Percentiles rank a stretch among this genome's conserved stretches.
phyloP scores from a whole-genome alignment of 1,140 invertebrate genomes.

The Megalonaias nervosa region DNA sequence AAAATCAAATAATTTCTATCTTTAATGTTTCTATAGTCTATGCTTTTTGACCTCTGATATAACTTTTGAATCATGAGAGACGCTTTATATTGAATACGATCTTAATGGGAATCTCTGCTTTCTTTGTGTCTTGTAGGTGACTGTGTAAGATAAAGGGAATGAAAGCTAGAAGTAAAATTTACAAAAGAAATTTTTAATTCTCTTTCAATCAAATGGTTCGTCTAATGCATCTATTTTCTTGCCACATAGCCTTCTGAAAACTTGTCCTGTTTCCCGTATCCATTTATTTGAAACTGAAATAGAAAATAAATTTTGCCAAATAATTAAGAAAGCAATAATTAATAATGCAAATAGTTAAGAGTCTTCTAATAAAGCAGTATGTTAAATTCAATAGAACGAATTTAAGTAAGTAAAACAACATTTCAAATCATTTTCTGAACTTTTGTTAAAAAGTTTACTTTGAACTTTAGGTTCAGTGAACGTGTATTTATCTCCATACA shows the following conservation, averaged over 20 bases:
- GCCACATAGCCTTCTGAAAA: conserved; percentile 56
- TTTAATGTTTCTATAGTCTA: too few species aligned
- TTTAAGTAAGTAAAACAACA: background rate
- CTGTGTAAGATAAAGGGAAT: too few species aligned
- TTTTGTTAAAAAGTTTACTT: background rate
- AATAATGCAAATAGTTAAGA: background rate
- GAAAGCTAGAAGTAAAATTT: too few species aligned
- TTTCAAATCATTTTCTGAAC: background rate
- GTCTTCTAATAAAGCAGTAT: background rate
- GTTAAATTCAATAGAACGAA: background rate
- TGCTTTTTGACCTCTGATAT: too few species aligned
- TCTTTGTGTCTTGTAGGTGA: too few species aligned
- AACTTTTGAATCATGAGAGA: too few species aligned
- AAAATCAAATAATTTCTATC: too few species aligned
- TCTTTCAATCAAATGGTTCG: background rate
- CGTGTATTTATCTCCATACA: background rate
- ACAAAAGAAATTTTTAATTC: too few species aligned
- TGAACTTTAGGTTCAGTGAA: background rate
- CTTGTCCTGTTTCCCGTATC: conserved; percentile 65
- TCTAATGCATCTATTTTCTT: conserved; percentile 10
- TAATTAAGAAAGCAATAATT: background rate
- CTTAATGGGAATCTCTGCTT: too few species aligned
- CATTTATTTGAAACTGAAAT: conserved; percentile 69
- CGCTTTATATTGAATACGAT: too few species aligned
- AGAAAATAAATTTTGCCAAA: conserved; percentile 13